A percentile compares a stretch with the other conserved stretches of the same genome.
Evolutionary conservation across 1,140 invertebrate species (phyloP).

Genomic region (Oryzaephilus surinamensis): DNA sequence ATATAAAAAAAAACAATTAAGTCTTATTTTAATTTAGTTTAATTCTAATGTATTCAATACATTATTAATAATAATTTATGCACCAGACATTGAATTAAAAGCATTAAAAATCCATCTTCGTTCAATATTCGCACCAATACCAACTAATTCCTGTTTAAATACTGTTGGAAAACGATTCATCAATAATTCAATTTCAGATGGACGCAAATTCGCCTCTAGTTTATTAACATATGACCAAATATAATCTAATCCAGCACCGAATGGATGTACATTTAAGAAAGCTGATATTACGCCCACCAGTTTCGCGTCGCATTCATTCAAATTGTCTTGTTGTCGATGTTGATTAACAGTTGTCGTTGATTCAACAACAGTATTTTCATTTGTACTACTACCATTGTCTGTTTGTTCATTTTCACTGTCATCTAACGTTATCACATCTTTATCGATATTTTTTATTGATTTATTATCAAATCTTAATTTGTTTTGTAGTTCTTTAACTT

Average conservation of each 20-base stretch:
- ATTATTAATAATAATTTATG: no score
- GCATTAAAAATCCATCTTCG: slow-evolving; percentile 67
- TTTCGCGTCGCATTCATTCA: slow-evolving; percentile 44
- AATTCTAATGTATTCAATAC: no score
- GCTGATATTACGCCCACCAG: slow-evolving; percentile 69
- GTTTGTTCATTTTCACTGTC: slow-evolving; percentile 26
- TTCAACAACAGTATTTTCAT: no score
- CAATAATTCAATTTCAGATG: slow-evolving; percentile 62
- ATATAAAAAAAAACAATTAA: no score
- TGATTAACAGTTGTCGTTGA: slow-evolving; percentile 1
- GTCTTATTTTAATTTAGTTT: no score
- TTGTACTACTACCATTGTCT: slow-evolving; percentile 20
- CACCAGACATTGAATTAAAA: slow-evolving; percentile 37
- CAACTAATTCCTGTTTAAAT: slow-evolving; percentile 63
- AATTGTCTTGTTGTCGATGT: no score
- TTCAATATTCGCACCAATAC: slow-evolving; percentile 67
- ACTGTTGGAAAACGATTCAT: slow-evolving; percentile 64
- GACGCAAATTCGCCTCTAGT: slow-evolving; percentile 52
- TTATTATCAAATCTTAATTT: slow-evolving; percentile 42
- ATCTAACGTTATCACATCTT: slow-evolving; percentile 31
- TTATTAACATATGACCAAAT: slow-evolving; percentile 76
- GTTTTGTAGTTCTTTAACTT: slow-evolving; percentile 48
- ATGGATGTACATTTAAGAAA: slow-evolving; percentile 79
- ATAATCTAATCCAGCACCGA: slow-evolving; percentile 74
- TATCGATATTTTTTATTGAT: slow-evolving; percentile 28